Evolutionary conservation across 2,888 invertebrate genomes (phyloP).

Genomic region (Isotomurus palustris): DNA sequence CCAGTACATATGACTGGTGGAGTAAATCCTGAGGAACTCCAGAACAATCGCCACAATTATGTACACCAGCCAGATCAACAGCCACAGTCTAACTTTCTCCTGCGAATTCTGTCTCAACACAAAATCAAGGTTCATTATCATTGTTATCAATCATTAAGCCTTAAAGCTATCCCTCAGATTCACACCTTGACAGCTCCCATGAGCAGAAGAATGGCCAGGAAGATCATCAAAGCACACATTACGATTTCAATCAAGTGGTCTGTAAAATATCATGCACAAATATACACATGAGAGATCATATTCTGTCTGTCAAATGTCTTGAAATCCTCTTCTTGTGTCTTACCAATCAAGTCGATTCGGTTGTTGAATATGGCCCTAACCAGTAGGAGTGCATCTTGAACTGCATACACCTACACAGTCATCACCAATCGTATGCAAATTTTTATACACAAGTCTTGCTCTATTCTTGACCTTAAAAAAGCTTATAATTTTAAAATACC

Average conservation of each 20-base stretch:
- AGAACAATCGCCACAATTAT: conserved; percentile 26
- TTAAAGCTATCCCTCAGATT: not conserved
- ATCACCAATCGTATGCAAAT: too few relatives aligned
- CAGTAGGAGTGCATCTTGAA: not conserved
- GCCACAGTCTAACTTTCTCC: conserved; percentile 39
- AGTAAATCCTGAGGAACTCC: conserved; percentile 28
- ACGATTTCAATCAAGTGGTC: conserved; percentile 29
- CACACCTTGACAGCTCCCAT: conserved; percentile 35
- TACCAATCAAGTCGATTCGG: not conserved
- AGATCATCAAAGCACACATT: conserved; percentile 16
- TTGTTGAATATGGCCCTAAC: not conserved
- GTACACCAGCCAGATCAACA: conserved; percentile 33
- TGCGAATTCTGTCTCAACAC: conserved; percentile 31
- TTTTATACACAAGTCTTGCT: not conserved
- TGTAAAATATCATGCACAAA: too few relatives aligned
- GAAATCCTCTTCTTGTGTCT: too few relatives aligned
- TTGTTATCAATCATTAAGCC: not conserved
- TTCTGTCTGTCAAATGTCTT: too few relatives aligned
- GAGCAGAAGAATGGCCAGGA: conserved; percentile 32
- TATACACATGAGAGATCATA: too few relatives aligned
- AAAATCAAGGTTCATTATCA: not conserved
- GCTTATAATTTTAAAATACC: conserved; percentile 19
- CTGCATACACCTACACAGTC: not conserved
- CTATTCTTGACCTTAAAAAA: not conserved
- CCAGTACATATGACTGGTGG: not conserved